phyloP scores from a whole-genome alignment of 2,797 vertebrate genomes.

The Arremon brunneinucha region DNA sequence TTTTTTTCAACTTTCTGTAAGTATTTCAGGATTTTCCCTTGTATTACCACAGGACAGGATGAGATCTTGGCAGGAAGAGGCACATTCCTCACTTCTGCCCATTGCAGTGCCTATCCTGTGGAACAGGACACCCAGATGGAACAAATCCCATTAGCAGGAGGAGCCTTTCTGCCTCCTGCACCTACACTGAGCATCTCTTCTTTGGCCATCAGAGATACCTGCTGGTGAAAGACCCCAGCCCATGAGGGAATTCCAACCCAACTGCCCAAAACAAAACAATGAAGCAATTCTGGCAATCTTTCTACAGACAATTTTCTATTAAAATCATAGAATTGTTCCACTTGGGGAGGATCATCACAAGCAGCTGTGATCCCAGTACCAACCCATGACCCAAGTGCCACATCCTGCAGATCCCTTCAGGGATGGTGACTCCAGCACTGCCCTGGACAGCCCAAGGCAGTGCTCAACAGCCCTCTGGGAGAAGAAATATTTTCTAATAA shows the following conservation, averaged over 20 bases:
- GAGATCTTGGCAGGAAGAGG: background rate
- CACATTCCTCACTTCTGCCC: background rate
- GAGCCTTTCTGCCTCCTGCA: background rate
- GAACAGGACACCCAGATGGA: background rate
- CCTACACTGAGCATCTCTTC: background rate
- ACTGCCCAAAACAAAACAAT: background rate
- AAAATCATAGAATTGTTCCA: accelerated
- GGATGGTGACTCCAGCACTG: background rate
- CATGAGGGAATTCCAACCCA: background rate
- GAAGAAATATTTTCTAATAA: background rate
- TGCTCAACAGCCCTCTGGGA: background rate
- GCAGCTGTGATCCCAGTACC: background rate
- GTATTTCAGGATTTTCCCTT: background rate
- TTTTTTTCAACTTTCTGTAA: background rate
- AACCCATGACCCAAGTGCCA: accelerated
- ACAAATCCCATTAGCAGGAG: background rate
- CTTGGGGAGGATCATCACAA: accelerated
- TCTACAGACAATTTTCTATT: background rate
- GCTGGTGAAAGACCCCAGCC: background rate
- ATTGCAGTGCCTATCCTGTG: background rate
- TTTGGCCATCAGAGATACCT: background rate
- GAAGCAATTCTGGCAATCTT: background rate
- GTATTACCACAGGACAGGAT: background rate
- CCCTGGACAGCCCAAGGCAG: background rate
- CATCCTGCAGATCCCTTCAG: background rate